phyloP scores from a whole-genome alignment of 2,113 vertebrate species.

The Choloepus hoffmanni region DNA sequence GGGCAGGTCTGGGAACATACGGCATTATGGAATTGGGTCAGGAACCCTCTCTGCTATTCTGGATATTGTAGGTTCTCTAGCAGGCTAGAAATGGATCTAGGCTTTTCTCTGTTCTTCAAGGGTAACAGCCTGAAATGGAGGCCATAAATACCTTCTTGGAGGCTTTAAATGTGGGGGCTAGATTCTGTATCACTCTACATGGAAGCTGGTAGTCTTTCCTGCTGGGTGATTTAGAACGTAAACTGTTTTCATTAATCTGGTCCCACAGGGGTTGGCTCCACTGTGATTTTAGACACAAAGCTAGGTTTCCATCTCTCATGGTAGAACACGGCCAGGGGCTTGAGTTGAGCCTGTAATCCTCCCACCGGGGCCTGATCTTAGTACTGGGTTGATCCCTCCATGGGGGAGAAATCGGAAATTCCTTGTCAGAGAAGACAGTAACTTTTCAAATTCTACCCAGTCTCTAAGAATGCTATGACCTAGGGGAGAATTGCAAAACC shows the following conservation, averaged over 20 bases:
- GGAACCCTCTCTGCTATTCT: constrained; percentile 61
- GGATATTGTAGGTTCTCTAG: constrained; percentile 41
- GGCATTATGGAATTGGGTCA: constrained; percentile 10
- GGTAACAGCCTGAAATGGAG: neutral
- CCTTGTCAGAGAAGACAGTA: neutral
- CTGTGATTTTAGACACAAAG: neutral
- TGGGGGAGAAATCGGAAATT: constrained; percentile 18
- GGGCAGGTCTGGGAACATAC: constrained; percentile 32
- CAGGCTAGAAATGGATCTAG: constrained; percentile 55
- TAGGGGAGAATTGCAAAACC: constrained; percentile 21
- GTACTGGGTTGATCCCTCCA: constrained; percentile 17
- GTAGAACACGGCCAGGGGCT: neutral
- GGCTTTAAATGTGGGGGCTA: neutral
- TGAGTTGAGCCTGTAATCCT: neutral
- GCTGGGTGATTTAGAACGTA: neutral
- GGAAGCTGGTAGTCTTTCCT: neutral
- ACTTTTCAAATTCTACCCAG: neutral
- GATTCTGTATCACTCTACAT: neutral
- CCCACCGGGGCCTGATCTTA: neutral
- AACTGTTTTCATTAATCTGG: neutral
- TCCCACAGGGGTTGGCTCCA: neutral
- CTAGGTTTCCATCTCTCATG: neutral
- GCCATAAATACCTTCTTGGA: constrained; percentile 25
- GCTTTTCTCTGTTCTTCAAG: constrained; percentile 13
- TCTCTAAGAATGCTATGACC: neutral